Conservation (phyloP, 64 coral and sea anemone species). For the Montipora sp. region DNA sequence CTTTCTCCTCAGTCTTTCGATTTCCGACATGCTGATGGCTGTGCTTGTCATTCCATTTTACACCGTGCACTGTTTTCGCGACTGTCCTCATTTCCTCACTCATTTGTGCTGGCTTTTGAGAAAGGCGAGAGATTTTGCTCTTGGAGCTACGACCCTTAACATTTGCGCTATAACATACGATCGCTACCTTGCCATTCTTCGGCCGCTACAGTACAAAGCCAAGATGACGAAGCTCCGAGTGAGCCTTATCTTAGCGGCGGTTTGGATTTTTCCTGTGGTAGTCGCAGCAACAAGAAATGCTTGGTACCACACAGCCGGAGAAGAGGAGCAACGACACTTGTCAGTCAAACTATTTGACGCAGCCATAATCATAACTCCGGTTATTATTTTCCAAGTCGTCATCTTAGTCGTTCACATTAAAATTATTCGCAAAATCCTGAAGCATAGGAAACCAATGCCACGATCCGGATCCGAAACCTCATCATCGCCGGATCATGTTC, state of each 20-base stretch:
- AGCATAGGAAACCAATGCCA: background rate
- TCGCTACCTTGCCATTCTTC: constrained; percentile 55
- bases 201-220: constrained; percentile 39
- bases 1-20: constrained; percentile 61
- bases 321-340: background rate
- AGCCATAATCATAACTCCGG: background rate
- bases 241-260: background rate
- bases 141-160: constrained; percentile 37
- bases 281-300: constrained; percentile 24
- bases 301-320: background rate
- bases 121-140: constrained; percentile 2
- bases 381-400: background rate
- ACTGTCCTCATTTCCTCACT: constrained; percentile 1
- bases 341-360: constrained; percentile 6
- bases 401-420: constrained; percentile 11
- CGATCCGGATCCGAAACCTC: too few species aligned
- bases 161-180: constrained; percentile 69
- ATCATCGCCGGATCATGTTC: background rate
- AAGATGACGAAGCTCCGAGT: constrained; percentile 26
- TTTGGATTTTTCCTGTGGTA: constrained; percentile 36
- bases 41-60: constrained; percentile 49
- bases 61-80: constrained; percentile 46
- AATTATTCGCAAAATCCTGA: constrained; percentile 14
- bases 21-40: constrained; percentile 48
- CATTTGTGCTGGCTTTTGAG: constrained; percentile 56